Base-by-base conservation (phyloP, 2,888 invertebrate species). In the Sclerodermus sp. region DNA sequence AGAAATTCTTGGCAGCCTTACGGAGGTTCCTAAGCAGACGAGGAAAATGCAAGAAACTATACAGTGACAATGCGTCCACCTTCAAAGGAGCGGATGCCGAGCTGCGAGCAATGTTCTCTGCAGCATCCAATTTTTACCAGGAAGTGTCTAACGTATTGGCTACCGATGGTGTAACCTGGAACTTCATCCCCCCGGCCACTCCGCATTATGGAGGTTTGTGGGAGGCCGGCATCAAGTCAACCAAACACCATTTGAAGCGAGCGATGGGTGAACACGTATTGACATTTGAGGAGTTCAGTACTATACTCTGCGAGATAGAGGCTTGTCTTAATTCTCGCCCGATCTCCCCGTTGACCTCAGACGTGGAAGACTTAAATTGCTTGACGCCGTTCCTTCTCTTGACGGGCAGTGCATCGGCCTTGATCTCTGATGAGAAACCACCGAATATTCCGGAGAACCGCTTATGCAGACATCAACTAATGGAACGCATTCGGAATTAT, bases 241-340 rank as follows among this genome's bases (percentile, higher is more conserved):
- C 62, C 0, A 72, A 71, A 41, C 31, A 46, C 39, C 63, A 69
- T 50, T n/a, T n/a, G n/a, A n/a, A n/a, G n/a, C n/a, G n/a, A n/a
- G n/a, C n/a, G n/a, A n/a, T n/a, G n/a, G n/a, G n/a, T n/a, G n/a
- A n/a, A n/a, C n/a, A n/a, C n/a, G n/a, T n/a, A n/a, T n/a, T n/a
- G n/a, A n/a, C n/a, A n/a, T n/a, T n/a, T n/a, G n/a, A n/a, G n/a
- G n/a, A n/a, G n/a, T n/a, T n/a, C n/a, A n/a, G n/a, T n/a, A n/a
- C n/a, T n/a, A n/a, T n/a, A n/a, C n/a, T n/a, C n/a, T n/a, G n/a
- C n/a, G n/a, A n/a, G n/a, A n/a, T n/a, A n/a, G n/a, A n/a, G n/a
- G n/a, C n/a, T n/a, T n/a, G n/a, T n/a, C n/a, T n/a, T n/a, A n/a
- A n/a, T n/a, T n/a, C n/a, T n/a, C n/a, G n/a, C n/a, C n/a, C n/a